Conservation (phyloP, 2,888 invertebrate genomes). For the Drepanosiphum platanoidis region DNA sequence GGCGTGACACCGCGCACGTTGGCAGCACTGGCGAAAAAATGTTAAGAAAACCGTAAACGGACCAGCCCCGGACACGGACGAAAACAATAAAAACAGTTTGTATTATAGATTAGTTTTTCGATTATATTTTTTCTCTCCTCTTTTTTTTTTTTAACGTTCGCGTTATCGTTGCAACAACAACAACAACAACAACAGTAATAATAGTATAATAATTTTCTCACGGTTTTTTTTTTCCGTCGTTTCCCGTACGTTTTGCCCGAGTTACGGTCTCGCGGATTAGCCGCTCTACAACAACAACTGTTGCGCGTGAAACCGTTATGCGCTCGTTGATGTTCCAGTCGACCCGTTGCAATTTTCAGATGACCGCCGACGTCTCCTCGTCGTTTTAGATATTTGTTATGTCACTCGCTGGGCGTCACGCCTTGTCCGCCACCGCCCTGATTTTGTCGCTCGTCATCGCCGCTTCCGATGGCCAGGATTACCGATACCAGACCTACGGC, state of each 20-base stretch:
- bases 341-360: neutral
- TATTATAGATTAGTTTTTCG: too few relatives aligned
- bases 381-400: conserved; percentile 35
- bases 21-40: conserved; percentile 9
- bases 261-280: neutral
- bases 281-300: neutral
- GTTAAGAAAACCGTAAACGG: conserved; percentile 23
- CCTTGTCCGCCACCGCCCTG: conserved; percentile 18
- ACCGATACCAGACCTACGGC: conserved; percentile 39
- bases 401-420: conserved; percentile 45
- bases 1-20: neutral
- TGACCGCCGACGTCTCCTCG: neutral
- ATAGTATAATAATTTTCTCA: neutral
- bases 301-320: conserved; percentile 13
- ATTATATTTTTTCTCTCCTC: neutral
- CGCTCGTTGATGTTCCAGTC: neutral
- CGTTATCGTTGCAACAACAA: too few relatives aligned
- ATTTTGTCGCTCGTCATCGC: neutral
- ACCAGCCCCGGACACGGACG: neutral
- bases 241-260: neutral
- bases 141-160: conserved; percentile 42
- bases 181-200: too few relatives aligned
- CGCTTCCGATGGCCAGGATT: conserved; percentile 24
- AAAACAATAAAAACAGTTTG: conserved; percentile 41
- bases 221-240: conserved; percentile 18